Base-by-base conservation (phyloP, 1,140 invertebrate species). In the Saccostrea glomerata region DNA sequence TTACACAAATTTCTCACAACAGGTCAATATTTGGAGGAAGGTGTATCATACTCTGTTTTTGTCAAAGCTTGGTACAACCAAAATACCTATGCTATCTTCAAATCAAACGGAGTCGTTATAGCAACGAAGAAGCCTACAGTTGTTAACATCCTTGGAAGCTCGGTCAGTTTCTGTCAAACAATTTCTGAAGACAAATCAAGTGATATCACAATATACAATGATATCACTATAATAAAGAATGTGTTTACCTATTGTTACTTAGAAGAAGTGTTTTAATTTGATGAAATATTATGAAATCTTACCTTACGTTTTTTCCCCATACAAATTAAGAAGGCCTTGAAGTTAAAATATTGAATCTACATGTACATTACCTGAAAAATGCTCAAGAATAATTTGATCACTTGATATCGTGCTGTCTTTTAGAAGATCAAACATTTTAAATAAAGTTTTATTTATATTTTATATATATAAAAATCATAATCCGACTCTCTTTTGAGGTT, bases 71-170 rank as follows among this genome's bases (percentile, higher is more conserved):
- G 88, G 88, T 89, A 87, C n/a, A 47, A 40, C 23, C n/a, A 36
- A 9, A 83, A 86, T 58, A 89, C 85, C n/a, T 89, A 87, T 58
- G 85, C 88, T n/a, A 40, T 83, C 7, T 89, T 86, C 47, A 87
- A 87, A 85, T 86, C 88, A 55, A 56, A 89, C 58, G 88, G 88
- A 20, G 77, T 89, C 30, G 47, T 58, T 40, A 83, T 82, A 58
- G 58, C 77, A 17, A 83, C 85, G 0, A 73, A 25, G 23, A 60
- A 85, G 40, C 84, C 86, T 0, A 30, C 58, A n/a, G 36, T 17
- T 23, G 30, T 58, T 4, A 89, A 84, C 23, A 84, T 89, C 12
- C 58, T 58, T 84, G 88, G 88, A 84, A 66, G 85, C 56, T 85
- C 88, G 12, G 88, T 89, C 66, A 58, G 88, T 20, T n/a, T n/a